Conservation (phyloP, 2,113 vertebrate genomes). For the Oriolus oriolus region DNA sequence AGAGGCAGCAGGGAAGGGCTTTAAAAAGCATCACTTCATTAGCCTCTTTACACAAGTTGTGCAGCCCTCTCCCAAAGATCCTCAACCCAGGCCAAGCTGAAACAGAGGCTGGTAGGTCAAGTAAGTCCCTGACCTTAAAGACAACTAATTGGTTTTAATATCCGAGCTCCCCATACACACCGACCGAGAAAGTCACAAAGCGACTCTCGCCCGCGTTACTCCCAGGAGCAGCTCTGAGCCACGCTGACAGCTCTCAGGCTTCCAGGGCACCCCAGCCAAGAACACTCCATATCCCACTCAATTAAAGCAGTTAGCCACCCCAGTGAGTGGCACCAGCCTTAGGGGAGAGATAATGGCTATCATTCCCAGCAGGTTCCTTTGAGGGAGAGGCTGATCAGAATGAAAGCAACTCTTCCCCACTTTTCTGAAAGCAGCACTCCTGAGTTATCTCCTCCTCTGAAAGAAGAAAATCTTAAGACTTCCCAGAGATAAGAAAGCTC, state of each 20-base stretch:
- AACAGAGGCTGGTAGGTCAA: neutral
- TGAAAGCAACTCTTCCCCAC: neutral
- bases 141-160: slow-evolving; percentile 38
- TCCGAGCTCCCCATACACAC: neutral
- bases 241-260: slow-evolving; percentile 2
- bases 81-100: slow-evolving; percentile 36
- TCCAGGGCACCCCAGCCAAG: slow-evolving; percentile 23
- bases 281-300: neutral
- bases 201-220: neutral
- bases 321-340: neutral
- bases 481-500: neutral
- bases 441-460: neutral
- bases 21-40: slow-evolving; percentile 43
- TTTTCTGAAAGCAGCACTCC: neutral
- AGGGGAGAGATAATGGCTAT: neutral
- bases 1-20: slow-evolving; percentile 20
- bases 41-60: neutral
- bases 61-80: neutral
- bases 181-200: neutral
- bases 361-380: slow-evolving; percentile 23
- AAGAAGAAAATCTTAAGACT: neutral
- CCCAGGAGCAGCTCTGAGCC: slow-evolving; percentile 5
- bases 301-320: neutral
- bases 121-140: slow-evolving; percentile 15
- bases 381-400: neutral